These are phyloP conservation scores for Bucco capensis DNA, from an alignment of 2,113 vertebrate species.

Conservation along the genomic window DNA sequence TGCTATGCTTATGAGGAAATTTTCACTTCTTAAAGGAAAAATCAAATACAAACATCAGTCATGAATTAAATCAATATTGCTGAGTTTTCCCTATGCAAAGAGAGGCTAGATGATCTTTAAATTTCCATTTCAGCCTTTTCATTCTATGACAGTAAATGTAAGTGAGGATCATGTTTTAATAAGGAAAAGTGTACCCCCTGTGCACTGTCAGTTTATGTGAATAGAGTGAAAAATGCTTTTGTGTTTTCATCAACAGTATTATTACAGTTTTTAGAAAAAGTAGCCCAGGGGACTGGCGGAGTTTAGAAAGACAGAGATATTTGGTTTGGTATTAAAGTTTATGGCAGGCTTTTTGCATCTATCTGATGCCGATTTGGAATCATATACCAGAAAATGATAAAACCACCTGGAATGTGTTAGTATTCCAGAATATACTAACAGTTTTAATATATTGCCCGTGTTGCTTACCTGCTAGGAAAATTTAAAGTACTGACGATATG, in stretches of 20 bases:
- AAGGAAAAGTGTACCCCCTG: neutral
- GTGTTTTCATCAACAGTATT: neutral
- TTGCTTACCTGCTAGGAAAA: neutral
- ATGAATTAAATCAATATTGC: neutral
- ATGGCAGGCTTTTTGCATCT: neutral
- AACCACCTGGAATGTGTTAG: neutral
- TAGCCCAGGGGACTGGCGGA: neutral
- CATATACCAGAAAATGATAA: neutral
- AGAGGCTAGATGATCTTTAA: neutral
- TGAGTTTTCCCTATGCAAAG: neutral
- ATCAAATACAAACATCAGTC: neutral
- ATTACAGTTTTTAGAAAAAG: neutral
- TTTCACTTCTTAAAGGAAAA: neutral
- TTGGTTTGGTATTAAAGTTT: neutral
- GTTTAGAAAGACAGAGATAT: neutral
- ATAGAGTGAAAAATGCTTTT: neutral
- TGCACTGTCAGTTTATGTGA: neutral
- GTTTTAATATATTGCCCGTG: neutral
- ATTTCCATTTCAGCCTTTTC: neutral
- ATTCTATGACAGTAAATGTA: neutral
- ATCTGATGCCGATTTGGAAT: neutral
- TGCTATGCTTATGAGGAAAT: neutral
- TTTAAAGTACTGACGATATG: rapidly evolving
- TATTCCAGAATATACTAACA: neutral
- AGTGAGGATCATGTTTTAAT: neutral